A percentile compares a stretch with the other conserved stretches of the same genome.
Evolutionary conservation across 2,888 invertebrate genomes (phyloP).

Genomic region (Eulithis prunata): DNA sequence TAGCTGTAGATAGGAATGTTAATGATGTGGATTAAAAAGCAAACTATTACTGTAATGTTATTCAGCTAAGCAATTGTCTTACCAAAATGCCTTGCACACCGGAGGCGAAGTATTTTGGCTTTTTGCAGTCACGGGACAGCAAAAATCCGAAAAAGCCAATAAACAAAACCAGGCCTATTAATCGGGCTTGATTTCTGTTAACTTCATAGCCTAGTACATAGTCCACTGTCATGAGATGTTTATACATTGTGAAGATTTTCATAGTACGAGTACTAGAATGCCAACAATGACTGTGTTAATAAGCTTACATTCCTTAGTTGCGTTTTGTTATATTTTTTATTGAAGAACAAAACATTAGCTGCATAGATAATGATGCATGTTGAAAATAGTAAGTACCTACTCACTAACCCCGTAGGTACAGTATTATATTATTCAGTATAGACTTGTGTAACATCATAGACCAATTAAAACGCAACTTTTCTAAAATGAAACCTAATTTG

Average conservation of each 20-base stretch:
- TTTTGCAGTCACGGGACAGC: too few species aligned
- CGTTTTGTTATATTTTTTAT: background rate
- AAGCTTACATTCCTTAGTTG: constrained; percentile 5
- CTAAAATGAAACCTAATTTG: background rate
- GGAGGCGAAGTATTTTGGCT: too few species aligned
- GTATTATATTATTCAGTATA: background rate
- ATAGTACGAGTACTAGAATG: background rate
- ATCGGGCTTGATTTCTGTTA: too few species aligned
- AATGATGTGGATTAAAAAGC: background rate
- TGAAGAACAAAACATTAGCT: background rate
- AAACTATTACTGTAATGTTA: too few species aligned
- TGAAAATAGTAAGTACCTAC: constrained; percentile 1
- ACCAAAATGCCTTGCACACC: too few species aligned
- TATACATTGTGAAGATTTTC: background rate
- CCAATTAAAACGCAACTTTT: too few species aligned
- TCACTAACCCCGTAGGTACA: background rate
- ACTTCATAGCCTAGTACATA: too few species aligned
- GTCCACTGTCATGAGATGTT: too few species aligned
- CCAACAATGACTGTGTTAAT: background rate
- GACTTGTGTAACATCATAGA: too few species aligned
- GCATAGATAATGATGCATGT: constrained; percentile 4
- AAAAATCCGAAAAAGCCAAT: too few species aligned
- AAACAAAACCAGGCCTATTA: too few species aligned
- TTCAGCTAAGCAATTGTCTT: too few species aligned
- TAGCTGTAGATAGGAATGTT: constrained; percentile 22